These are phyloP conservation scores for Yponomeuta sedellus DNA, from an alignment of 2,888 invertebrate genomes.

Conservation along the genomic window DNA sequence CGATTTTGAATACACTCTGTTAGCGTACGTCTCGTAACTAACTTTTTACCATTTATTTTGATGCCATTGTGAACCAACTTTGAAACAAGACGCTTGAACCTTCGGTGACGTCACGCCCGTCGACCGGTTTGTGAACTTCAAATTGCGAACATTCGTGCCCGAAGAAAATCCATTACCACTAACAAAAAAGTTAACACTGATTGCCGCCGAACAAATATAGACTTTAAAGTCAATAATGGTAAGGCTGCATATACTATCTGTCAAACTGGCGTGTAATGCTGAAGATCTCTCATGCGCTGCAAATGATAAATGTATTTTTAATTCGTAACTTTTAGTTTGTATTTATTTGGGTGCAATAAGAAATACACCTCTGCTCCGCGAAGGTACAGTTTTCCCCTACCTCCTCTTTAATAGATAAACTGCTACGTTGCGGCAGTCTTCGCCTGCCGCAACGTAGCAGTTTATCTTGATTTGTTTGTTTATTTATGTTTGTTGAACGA, in stretches of 20 bases:
- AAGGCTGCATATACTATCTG: background rate
- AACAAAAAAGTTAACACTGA: conserved; percentile 9
- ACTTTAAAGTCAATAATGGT: background rate
- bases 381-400: background rate
- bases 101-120: conserved; percentile 21
- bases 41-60: too few relatives aligned
- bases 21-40: too few relatives aligned
- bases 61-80: background rate
- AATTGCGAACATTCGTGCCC: conserved; percentile 20
- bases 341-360: background rate
- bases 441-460: background rate
- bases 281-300: background rate
- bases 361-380: too few relatives aligned
- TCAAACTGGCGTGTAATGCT: background rate
- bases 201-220: background rate
- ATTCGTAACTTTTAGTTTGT: background rate
- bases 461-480: conserved; percentile 3
- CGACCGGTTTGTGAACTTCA: conserved; percentile 26
- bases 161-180: conserved; percentile 14
- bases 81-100: conserved; percentile 11
- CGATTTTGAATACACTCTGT: too few relatives aligned
- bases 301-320: background rate
- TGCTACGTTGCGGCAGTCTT: too few relatives aligned
- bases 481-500: background rate
- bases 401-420: background rate